phyloP scores from a whole-genome alignment of 2,888 invertebrate genomes.

The Tachystola acroxantha region DNA sequence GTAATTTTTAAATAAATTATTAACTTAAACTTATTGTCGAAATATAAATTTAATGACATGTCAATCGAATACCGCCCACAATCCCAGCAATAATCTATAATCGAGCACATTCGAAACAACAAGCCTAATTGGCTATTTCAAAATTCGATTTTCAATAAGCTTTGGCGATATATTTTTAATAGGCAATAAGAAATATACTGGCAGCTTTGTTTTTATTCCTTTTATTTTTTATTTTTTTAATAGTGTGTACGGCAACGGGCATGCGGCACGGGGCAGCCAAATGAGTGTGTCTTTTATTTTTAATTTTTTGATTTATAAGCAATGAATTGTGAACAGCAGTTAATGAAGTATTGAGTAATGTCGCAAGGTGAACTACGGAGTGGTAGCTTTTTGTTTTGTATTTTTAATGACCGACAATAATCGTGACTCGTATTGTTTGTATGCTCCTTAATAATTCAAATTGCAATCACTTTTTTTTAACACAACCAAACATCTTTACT shows the following conservation, averaged over 20 bases:
- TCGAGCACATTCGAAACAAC: constrained; percentile 32
- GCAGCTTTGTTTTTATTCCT: constrained; percentile 24
- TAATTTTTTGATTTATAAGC: constrained; percentile 59
- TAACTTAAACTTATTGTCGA: not conserved
- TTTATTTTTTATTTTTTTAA: constrained; percentile 37
- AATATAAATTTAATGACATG: constrained; percentile 47
- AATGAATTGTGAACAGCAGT: constrained; percentile 57
- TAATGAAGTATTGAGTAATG: constrained; percentile 64
- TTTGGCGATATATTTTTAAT: constrained; percentile 64
- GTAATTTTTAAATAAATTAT: too few relatives aligned
- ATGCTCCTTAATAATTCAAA: constrained; percentile 27
- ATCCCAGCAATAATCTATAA: constrained; percentile 29
- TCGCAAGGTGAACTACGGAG: constrained; percentile 37
- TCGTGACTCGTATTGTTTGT: constrained; percentile 33
- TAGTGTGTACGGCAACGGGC: constrained; percentile 48
- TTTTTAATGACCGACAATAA: constrained; percentile 28
- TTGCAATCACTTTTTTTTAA: too few relatives aligned
- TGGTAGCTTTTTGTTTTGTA: constrained; percentile 22
- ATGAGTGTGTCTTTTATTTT: constrained; percentile 58
- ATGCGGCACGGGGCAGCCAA: constrained; percentile 52
- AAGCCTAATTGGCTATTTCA: constrained; percentile 58
- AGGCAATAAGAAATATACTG: constrained; percentile 53
- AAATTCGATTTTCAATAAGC: constrained; percentile 63
- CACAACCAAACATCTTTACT: too few relatives aligned
- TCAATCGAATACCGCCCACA: constrained; percentile 45